phyloP scores from a whole-genome alignment of 2,113 vertebrate species.

The Cyphomyrus plagiostoma region DNA sequence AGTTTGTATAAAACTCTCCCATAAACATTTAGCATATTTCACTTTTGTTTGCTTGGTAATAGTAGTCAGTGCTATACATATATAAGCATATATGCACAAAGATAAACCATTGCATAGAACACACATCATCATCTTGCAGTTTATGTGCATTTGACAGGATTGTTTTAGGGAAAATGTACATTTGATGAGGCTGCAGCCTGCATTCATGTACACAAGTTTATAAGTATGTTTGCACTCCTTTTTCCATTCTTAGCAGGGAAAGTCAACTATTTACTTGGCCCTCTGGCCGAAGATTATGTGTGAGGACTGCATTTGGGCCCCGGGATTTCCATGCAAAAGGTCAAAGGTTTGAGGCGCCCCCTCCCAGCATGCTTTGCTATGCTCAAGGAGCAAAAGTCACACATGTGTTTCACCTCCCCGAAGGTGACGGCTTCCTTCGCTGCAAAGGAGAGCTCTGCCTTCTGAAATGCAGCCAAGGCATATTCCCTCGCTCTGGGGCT shows the following conservation, averaged over 20 bases:
- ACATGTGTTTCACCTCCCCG: background rate
- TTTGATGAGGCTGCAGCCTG: background rate
- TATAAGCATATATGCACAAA: background rate
- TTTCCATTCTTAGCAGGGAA: background rate
- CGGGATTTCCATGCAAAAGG: background rate
- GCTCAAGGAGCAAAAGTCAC: background rate
- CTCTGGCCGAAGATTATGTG: background rate
- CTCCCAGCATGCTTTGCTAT: background rate
- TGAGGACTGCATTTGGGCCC: background rate
- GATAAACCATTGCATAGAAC: background rate
- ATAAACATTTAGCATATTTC: background rate
- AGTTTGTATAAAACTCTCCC: background rate
- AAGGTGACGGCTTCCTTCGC: background rate
- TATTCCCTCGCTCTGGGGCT: slow-evolving; percentile 34
- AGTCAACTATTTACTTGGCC: background rate
- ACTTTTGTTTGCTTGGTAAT: background rate
- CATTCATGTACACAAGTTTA: background rate
- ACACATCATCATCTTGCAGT: background rate
- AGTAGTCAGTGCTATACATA: background rate
- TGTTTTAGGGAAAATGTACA: background rate
- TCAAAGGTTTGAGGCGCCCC: background rate
- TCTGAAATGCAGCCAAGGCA: slow-evolving; percentile 38
- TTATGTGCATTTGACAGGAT: background rate
- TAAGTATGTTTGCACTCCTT: background rate
- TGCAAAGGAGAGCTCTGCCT: background rate